Evolutionary conservation across 37 sponge, comb jelly and placozoan genomes (phyloP).

Genomic region (Theonella swinhoei): DNA sequence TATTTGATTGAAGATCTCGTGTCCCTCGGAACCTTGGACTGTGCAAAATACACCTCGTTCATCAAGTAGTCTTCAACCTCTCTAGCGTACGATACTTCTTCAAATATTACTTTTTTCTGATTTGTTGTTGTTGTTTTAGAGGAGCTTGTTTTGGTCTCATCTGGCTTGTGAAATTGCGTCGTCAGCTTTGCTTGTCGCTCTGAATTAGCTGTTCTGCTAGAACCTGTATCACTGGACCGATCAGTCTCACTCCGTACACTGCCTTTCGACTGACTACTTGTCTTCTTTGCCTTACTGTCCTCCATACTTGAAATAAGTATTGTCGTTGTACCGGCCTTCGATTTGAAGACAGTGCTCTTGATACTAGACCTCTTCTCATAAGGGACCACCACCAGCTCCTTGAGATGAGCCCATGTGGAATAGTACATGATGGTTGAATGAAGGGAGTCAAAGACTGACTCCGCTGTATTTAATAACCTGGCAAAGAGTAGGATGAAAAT

Average conservation of each 20-base stretch:
- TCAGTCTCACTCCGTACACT: neutral
- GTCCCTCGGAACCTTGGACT: conserved; percentile 45
- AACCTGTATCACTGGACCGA: neutral
- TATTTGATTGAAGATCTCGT: conserved; percentile 54
- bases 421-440: conserved; percentile 31
- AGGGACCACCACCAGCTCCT: conserved; percentile 55
- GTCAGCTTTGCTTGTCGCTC: neutral
- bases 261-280: neutral
- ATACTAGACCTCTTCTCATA: neutral
- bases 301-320: neutral
- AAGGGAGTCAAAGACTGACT: neutral
- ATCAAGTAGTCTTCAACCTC: conserved; percentile 57
- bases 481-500: no score
- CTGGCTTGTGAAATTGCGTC: neutral
- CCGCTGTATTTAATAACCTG: conserved; percentile 8
- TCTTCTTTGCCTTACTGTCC: neutral
- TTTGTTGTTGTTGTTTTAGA: neutral
- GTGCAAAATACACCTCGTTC: conserved; percentile 75
- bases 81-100: neutral
- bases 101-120: neutral
- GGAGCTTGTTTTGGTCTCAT: neutral
- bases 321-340: neutral
- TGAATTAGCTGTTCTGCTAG: neutral
- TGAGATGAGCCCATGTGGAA: conserved; percentile 50
- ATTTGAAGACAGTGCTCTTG: conserved; percentile 14